phyloP scores from a whole-genome alignment of 1,140 invertebrate species.

The Drosophila triauraria region DNA sequence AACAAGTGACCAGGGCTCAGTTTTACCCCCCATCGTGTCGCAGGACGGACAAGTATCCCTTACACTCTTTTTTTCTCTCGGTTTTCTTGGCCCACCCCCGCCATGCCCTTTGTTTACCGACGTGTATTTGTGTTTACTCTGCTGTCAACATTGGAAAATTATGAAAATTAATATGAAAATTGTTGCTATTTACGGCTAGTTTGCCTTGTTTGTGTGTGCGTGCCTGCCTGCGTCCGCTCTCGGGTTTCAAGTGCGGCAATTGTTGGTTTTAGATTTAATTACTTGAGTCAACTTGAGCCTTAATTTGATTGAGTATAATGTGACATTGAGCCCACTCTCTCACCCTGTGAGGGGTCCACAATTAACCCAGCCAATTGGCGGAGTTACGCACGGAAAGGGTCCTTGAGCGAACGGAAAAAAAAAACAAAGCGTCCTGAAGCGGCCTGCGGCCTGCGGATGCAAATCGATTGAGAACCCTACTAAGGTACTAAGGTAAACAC shows the following conservation, averaged over 20 bases:
- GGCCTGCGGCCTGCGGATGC: constrained; percentile 44
- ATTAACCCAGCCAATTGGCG: constrained; percentile 40
- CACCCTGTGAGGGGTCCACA: constrained; percentile 15
- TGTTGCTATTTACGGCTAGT: constrained; percentile 73
- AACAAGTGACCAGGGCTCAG: constrained; percentile 62
- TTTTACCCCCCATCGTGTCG: constrained; percentile 31
- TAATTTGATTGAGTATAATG: constrained; percentile 81
- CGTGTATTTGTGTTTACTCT: constrained; percentile 75
- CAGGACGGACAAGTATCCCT: constrained; percentile 62
- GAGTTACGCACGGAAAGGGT: constrained; percentile 16
- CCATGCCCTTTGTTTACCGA: constrained; percentile 56
- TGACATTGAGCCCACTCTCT: constrained; percentile 54
- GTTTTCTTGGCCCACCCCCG: constrained; percentile 4
- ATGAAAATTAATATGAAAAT: constrained; percentile 84
- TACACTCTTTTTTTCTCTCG: constrained; percentile 48
- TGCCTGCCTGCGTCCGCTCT: constrained; percentile 8
- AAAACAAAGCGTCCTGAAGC: constrained; percentile 43
- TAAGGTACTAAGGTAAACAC: neutral
- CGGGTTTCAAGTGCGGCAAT: constrained; percentile 59
- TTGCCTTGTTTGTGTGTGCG: constrained; percentile 27
- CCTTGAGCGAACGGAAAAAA: constrained; percentile 22
- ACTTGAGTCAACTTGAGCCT: constrained; percentile 76
- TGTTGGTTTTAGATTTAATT: constrained; percentile 82
- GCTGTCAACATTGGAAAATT: constrained; percentile 81
- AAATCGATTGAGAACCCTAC: constrained; percentile 51